These are phyloP conservation scores for Pogonomyrmex californicus DNA, from an alignment of 1,140 invertebrate species.

Conservation along the genomic window DNA sequence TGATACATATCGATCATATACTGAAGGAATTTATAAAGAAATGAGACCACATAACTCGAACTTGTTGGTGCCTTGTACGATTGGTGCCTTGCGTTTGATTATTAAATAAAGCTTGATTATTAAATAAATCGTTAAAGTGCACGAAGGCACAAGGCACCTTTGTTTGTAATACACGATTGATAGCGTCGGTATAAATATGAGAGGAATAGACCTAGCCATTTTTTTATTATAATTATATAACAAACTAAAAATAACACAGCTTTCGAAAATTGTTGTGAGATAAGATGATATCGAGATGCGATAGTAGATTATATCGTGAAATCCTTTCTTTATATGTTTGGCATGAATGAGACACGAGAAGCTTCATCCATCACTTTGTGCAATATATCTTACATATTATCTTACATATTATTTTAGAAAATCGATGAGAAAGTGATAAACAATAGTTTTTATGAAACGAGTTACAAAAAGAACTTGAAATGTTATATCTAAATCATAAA, in stretches of 20 bases:
- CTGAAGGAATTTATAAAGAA: conserved; percentile 81
- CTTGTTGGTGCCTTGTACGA: too few relatives aligned
- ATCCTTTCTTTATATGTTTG: neutral
- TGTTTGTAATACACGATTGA: neutral
- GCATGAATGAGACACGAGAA: neutral
- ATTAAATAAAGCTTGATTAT: neutral
- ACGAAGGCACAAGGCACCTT: neutral
- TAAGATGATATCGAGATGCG: neutral
- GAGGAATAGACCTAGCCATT: neutral
- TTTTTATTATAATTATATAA: neutral
- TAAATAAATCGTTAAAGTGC: neutral
- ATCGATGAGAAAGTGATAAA: neutral
- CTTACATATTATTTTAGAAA: neutral
- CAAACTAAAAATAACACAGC: neutral
- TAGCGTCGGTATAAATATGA: neutral
- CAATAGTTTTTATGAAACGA: neutral
- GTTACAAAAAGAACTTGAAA: neutral
- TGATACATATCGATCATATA: conserved; percentile 84
- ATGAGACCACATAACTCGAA: neutral
- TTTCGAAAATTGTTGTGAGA: neutral
- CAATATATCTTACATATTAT: neutral
- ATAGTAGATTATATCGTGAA: neutral
- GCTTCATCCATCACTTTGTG: neutral
- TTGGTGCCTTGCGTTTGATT: neutral
- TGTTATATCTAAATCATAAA: neutral